Percentiles rank a stretch among this genome's conserved stretches.
phyloP scores from a whole-genome alignment of 2,888 invertebrate species.

The Ectobius pallidus region DNA sequence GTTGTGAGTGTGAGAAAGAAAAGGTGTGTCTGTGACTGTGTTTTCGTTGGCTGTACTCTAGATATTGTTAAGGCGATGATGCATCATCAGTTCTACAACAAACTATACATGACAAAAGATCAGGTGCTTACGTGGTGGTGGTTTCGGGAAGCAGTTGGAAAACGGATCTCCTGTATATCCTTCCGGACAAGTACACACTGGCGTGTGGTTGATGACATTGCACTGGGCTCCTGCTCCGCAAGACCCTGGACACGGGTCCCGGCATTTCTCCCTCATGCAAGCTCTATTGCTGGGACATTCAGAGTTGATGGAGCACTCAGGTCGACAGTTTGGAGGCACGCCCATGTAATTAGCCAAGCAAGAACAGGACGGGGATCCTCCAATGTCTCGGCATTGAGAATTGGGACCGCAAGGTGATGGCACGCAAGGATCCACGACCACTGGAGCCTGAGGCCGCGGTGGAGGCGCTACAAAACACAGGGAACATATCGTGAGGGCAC shows the following conservation, averaged over 20 bases:
- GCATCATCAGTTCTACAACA: slow-evolving; percentile 13
- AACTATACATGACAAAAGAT: slow-evolving; percentile 61
- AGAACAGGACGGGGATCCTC: slow-evolving; percentile 64
- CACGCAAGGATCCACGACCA: slow-evolving; percentile 51
- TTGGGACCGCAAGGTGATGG: slow-evolving; percentile 66
- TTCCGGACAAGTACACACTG: slow-evolving; percentile 41
- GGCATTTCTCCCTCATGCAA: slow-evolving; percentile 75
- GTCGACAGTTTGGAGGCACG: slow-evolving; percentile 70
- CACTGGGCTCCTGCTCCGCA: slow-evolving; percentile 69
- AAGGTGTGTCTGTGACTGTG: neutral
- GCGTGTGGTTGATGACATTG: slow-evolving; percentile 72
- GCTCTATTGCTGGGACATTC: slow-evolving; percentile 74
- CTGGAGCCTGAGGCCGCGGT: slow-evolving; percentile 51
- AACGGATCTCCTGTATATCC: slow-evolving; percentile 51
- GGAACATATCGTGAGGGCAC: slow-evolving; percentile 55
- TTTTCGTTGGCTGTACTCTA: neutral
- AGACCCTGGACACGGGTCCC: slow-evolving; percentile 81
- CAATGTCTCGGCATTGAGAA: slow-evolving; percentile 63
- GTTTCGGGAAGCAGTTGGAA: slow-evolving; percentile 42
- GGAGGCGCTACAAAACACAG: slow-evolving; percentile 39
- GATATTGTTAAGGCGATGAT: neutral
- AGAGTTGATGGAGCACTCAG: slow-evolving; percentile 69
- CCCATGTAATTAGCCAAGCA: slow-evolving; percentile 66
- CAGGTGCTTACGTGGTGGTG: slow-evolving; percentile 35
- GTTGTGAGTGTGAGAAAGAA: no score